Conservation (phyloP, 2,797 vertebrate genomes). For the Zonotrichia albicollis region DNA sequence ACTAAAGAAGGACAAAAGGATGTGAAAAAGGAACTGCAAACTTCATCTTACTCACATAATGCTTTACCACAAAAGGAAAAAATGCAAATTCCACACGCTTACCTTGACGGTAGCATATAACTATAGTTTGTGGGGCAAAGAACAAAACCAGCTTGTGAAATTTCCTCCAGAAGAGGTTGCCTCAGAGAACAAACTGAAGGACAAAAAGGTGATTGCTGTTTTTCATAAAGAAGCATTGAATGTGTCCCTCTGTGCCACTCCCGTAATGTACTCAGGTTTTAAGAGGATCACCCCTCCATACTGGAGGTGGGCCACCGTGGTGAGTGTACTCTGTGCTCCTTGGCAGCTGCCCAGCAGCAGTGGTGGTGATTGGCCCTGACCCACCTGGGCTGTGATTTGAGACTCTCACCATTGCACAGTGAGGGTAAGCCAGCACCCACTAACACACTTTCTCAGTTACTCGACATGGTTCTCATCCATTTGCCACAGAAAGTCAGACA, state of each 20-base stretch:
- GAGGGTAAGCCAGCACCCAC: background rate
- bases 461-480: background rate
- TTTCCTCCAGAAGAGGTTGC: background rate
- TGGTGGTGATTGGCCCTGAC: fast-evolving
- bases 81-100: fast-evolving
- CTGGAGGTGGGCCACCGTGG: background rate
- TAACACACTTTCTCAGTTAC: background rate
- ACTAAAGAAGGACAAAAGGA: background rate
- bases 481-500: background rate
- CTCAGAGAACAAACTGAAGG: background rate
- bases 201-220: background rate
- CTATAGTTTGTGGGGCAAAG: background rate
- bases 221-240: background rate
- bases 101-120: background rate
- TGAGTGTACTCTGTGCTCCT: background rate
- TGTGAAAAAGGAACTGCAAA: background rate
- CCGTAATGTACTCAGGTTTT: background rate
- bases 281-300: background rate
- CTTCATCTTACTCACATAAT: background rate
- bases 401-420: background rate
- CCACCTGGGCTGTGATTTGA: background rate
- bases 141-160: background rate
- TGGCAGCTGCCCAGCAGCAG: background rate
- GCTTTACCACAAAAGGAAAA: background rate
- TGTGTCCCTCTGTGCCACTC: background rate